Base-by-base conservation (phyloP, 2,113 vertebrate species). In the Cairina moschata region DNA sequence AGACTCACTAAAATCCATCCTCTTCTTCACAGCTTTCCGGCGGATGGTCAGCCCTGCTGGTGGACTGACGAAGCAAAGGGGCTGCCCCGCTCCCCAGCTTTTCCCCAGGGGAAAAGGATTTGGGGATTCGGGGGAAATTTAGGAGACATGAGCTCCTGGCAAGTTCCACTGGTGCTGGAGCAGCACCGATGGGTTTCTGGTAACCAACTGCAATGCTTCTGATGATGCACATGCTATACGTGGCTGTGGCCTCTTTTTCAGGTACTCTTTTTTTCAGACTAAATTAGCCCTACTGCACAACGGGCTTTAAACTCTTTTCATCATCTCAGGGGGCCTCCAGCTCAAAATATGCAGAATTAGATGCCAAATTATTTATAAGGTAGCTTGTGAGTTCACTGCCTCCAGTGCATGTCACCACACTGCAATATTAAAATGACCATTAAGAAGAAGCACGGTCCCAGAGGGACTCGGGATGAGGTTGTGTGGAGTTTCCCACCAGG, bases 151-250 rank as follows among this genome's bases (percentile, higher is more conserved):
- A 98, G 98, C 96, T 97, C 97, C 97, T 96, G 97, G 55, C 98
- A 97, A 98, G 98, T 98, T 98, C 98, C 96, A 97, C 76, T 97
- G 98, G 96, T 97, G 96, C 96, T 75, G 97, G 96, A 98, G 93
- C 88, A 98, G 96, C 82, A 90, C 95, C 94, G 90, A 96, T 90
- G 44, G 93, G 96, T 87, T 96, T 91, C 95, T 90, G 71, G 85
- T 98, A 98, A 94, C 91, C 94, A 95, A 97, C 96, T 94, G 93
- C 95, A 78, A 82, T 71, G 68, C 55, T 94, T 82, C 48, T 60
- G 80, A 77, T 38, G 68, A 74, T 55, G 89, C 23, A 77, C 68
- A 74, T 6, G 52, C 82, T 44, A 31, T 5, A 17, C 0, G 0
- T 17, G 31, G 78, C 62, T 62, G 22, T 54, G 48, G 36, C 66